These are phyloP conservation scores for Stratiomys singularior DNA, from an alignment of 2,888 invertebrate genomes.

Conservation along the genomic window DNA sequence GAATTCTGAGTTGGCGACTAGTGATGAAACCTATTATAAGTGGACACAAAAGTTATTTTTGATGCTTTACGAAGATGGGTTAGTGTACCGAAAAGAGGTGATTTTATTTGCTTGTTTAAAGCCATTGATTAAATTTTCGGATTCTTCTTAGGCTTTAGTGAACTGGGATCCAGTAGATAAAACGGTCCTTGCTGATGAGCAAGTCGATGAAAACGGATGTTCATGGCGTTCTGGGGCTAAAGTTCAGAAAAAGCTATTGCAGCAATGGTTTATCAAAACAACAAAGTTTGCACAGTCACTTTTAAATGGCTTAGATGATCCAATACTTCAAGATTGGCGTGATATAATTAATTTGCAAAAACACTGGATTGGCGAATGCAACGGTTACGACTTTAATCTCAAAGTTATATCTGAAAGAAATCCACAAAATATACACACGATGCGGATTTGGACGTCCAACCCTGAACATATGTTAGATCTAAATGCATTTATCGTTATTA, in stretches of 20 bases:
- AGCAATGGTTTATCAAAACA: slow-evolving; percentile 96
- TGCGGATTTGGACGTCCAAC: slow-evolving; percentile 74
- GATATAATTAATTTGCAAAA: slow-evolving; percentile 86
- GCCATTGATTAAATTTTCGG: not conserved
- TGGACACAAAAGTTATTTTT: slow-evolving; percentile 98
- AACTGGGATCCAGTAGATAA: slow-evolving; percentile 99
- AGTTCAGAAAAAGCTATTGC: slow-evolving; percentile 87
- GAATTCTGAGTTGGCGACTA: slow-evolving; percentile 89
- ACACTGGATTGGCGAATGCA: slow-evolving; percentile 90
- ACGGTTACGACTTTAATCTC: slow-evolving; percentile 80
- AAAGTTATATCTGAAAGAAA: slow-evolving; percentile 63
- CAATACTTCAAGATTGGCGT: slow-evolving; percentile 79
- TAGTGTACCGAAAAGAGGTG: slow-evolving; percentile 88
- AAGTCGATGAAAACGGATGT: slow-evolving; percentile 89
- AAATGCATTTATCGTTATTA: slow-evolving; percentile 76
- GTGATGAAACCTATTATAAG: slow-evolving; percentile 86
- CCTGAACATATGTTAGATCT: slow-evolving; percentile 77
- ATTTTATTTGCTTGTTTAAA: slow-evolving; percentile 12
- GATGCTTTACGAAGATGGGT: slow-evolving; percentile 82
- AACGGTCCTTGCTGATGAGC: slow-evolving; percentile 98
- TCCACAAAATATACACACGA: slow-evolving; percentile 60
- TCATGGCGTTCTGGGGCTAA: slow-evolving; percentile 98
- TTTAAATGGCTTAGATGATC: slow-evolving; percentile 76
- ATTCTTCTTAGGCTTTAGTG: slow-evolving; percentile 75
- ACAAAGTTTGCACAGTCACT: slow-evolving; percentile 81